Percentiles rank a stretch among this genome's conserved stretches.
Conservation (phyloP, 2,888 invertebrate genomes). For the Xestia sexstrigata region DNA sequence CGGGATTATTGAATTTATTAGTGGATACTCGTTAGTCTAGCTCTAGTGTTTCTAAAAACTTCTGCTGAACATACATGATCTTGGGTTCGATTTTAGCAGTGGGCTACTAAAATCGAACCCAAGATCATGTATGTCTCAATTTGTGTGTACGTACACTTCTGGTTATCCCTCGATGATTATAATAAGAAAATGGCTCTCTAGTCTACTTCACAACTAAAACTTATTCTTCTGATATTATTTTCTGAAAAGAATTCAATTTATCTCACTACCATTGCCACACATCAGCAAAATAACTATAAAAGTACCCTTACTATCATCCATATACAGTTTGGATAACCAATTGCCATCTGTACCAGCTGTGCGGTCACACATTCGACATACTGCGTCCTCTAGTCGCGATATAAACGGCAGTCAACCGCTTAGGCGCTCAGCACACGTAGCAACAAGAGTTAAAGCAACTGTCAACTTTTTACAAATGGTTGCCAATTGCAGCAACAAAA, state of each 20-base stretch:
- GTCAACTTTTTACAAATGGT: neutral
- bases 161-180: too few relatives aligned
- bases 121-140: too few relatives aligned
- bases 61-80: too few relatives aligned
- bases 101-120: too few relatives aligned
- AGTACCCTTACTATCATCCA: neutral
- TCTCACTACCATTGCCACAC: too few relatives aligned
- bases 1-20: too few relatives aligned
- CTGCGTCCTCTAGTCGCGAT: slow-evolving; percentile 32
- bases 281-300: neutral
- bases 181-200: neutral
- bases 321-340: neutral
- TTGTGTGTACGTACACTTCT: too few relatives aligned
- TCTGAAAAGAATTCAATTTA: neutral
- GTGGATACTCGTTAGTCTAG: too few relatives aligned
- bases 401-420: slow-evolving; percentile 42
- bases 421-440: neutral
- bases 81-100: too few relatives aligned
- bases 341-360: slow-evolving; percentile 22
- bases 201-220: neutral
- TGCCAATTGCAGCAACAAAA: neutral
- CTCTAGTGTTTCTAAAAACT: too few relatives aligned
- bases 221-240: neutral
- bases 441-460: neutral
- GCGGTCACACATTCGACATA: slow-evolving; percentile 51